These are phyloP conservation scores for Fissipunctia ypsillon DNA, from an alignment of 2,888 invertebrate genomes.

Conservation along the genomic window DNA sequence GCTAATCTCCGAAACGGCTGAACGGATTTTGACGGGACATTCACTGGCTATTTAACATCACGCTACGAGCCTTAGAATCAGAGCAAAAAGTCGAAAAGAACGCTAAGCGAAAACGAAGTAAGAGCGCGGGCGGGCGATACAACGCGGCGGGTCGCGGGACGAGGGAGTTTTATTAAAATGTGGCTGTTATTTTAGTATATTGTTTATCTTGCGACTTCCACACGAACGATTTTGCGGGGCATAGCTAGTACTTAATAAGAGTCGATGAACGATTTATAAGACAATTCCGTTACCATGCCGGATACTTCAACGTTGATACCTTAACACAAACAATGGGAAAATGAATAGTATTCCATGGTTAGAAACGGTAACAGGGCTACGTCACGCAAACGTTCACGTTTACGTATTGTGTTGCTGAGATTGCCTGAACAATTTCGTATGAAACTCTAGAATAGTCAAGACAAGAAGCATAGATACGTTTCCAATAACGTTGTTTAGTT, in stretches of 20 bases:
- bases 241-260: conserved; percentile 41
- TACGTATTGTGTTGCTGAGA: conserved; percentile 18
- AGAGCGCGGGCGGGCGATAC: too few relatives aligned
- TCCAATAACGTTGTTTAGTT: not conserved
- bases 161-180: too few relatives aligned
- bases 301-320: conserved; percentile 35
- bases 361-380: conserved; percentile 24
- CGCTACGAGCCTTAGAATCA: too few relatives aligned
- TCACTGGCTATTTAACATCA: too few relatives aligned
- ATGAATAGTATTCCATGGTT: conserved; percentile 31
- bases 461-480: not conserved
- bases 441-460: conserved; percentile 13
- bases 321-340: conserved; percentile 49
- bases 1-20: too few relatives aligned
- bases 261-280: conserved; percentile 40
- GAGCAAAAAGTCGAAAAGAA: too few relatives aligned
- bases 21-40: too few relatives aligned
- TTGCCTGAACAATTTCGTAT: conserved; percentile 7
- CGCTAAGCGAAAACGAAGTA: too few relatives aligned
- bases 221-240: too few relatives aligned
- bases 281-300: conserved; percentile 41
- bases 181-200: too few relatives aligned
- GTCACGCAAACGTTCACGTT: conserved; percentile 48
- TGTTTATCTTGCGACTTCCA: too few relatives aligned
- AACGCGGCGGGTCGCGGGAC: too few relatives aligned